Evolutionary conservation across 2,888 invertebrate genomes (phyloP), one percentile per base, ranked within the genome.

Genomic region (Erebia palarica): DNA sequence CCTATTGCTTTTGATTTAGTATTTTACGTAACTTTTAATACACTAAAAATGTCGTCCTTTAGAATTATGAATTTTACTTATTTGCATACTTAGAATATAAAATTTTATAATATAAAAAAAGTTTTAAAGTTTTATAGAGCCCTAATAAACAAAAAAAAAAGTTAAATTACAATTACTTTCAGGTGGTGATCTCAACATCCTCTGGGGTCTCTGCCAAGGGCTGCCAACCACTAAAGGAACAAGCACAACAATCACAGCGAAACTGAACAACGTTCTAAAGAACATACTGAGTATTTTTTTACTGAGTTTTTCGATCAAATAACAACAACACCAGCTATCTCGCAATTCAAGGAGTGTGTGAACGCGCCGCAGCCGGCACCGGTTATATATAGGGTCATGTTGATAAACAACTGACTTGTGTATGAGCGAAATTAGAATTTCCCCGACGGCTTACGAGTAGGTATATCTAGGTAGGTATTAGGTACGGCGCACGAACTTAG

Each of bases 191-290:
- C 42, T n/a, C 59, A 14, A 14, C 58, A 14, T 11, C 14, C 36
- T n/a, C 16, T 60, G 36, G 16, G n/a, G 55, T 47, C 74, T 75
- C 9, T 78, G 75, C 47, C 82, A 16, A 11, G 86, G 88, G 49
- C 47, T 81, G 0, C 80, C 78, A 14, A 76, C 75, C 21, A 82
- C 82, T 61, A 81, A 69, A 55, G 69, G 63, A 67, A 74, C 74
- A 13, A 73, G 69, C 73, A 82, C 78, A 60, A 82, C 68, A 55
- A 88, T 64, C 70, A 85, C 79, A 72, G 82, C 70, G 13, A 86
- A 73, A 58, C 78, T 71, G 60, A 86, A 69, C 79, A 87, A 81
- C 13, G 13, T 11, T 78, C 86, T 88, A 13, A 78, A 71, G 78
- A 84, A 73, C 80, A 81, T 81, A 80, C 76, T 83, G 16, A 70